phyloP scores from a whole-genome alignment of 2,888 invertebrate species.

The Deilephila porcellus region DNA sequence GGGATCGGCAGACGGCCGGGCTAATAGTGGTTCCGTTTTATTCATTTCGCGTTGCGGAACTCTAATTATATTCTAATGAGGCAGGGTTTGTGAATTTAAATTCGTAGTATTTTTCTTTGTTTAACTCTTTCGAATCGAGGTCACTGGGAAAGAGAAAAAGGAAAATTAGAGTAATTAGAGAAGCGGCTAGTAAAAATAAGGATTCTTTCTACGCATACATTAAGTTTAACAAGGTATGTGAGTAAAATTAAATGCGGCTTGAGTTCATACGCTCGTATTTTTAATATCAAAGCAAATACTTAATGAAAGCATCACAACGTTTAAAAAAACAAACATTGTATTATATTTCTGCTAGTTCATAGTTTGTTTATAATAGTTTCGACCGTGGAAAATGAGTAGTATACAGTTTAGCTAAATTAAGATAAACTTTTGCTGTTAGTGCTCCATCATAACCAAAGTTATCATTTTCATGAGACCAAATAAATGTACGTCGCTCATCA shows the following conservation, averaged over 20 bases:
- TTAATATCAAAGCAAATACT: not conserved
- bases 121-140: not conserved
- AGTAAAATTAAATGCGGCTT: not conserved
- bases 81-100: slow-evolving; percentile 17
- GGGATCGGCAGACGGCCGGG: not conserved
- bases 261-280: not conserved
- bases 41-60: slow-evolving; percentile 1
- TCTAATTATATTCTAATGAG: slow-evolving; percentile 19
- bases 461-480: not conserved
- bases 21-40: slow-evolving; percentile 22
- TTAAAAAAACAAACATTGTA: not conserved
- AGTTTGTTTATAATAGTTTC: not conserved
- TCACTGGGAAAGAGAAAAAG: not conserved
- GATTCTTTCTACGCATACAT: not conserved
- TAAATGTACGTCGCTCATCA: too few species aligned
- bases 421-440: not conserved
- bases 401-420: not conserved
- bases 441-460: too few species aligned
- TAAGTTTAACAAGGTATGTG: not conserved
- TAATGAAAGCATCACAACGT: not conserved
- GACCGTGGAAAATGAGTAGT: not conserved
- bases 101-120: slow-evolving; percentile 16
- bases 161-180: not conserved
- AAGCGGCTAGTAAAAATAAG: not conserved
- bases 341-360: not conserved